These are phyloP conservation scores for Dysmachus trigonus DNA, from an alignment of 2,888 invertebrate genomes.

Conservation along the genomic window DNA sequence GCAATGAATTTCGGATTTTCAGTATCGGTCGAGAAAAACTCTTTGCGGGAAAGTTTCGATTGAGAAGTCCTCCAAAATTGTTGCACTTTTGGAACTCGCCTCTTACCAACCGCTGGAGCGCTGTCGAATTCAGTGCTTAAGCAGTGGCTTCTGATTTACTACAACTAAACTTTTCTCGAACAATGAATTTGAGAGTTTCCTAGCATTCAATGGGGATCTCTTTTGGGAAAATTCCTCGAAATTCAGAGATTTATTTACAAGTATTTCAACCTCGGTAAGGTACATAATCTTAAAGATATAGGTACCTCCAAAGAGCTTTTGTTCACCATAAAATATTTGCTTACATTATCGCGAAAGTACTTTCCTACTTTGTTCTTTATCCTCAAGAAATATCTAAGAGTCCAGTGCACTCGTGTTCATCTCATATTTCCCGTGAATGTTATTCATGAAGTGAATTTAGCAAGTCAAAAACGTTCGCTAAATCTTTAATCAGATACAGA, in stretches of 20 bases:
- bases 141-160: background rate
- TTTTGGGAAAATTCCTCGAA: background rate
- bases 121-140: background rate
- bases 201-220: background rate
- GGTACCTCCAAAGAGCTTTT: background rate
- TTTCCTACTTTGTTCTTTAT: background rate
- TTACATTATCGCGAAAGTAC: background rate
- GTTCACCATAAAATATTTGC: background rate
- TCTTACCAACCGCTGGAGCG: background rate
- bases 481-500: background rate
- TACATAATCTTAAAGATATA: background rate
- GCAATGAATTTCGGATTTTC: background rate
- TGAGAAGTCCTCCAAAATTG: background rate
- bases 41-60: background rate
- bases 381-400: background rate
- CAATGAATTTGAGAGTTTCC: background rate
- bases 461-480: background rate
- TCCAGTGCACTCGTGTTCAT: background rate
- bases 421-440: background rate
- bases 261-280: background rate
- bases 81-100: background rate
- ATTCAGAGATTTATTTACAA: background rate
- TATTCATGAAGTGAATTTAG: background rate
- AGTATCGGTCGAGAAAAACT: background rate
- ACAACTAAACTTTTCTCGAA: background rate